phyloP scores from a whole-genome alignment of 2,113 vertebrate genomes.

The Carlito syrichta region DNA sequence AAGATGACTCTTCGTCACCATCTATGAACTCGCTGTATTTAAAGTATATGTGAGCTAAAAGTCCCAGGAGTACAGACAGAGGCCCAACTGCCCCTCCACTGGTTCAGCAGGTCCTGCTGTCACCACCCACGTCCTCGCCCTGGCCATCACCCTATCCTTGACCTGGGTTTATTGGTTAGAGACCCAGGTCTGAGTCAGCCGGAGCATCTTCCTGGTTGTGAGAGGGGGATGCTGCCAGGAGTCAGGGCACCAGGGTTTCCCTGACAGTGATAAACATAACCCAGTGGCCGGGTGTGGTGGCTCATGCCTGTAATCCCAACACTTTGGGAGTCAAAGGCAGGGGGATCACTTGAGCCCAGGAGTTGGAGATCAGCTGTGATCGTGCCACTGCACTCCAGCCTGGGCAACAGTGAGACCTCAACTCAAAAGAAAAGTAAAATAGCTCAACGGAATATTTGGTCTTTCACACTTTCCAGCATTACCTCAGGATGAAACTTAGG shows the following conservation, averaged over 20 bases:
- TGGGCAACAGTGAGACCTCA: no score
- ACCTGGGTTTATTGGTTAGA: background rate
- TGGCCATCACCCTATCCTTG: background rate
- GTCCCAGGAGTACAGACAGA: background rate
- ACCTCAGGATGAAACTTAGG: background rate
- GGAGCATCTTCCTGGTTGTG: background rate
- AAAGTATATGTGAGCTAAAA: background rate
- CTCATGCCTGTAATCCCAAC: no score
- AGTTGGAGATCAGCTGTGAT: no score
- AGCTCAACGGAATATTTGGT: background rate
- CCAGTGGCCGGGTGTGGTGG: no score
- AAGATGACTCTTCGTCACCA: background rate
- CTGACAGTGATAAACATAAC: background rate
- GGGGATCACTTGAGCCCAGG: no score
- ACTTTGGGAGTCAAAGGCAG: no score
- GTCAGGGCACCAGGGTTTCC: background rate
- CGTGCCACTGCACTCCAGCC: no score
- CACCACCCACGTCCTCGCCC: background rate
- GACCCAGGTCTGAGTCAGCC: constrained; percentile 1
- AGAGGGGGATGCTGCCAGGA: background rate
- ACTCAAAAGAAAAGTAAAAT: no score
- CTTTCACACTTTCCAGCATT: background rate
- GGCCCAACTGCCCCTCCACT: background rate
- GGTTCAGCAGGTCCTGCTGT: background rate
- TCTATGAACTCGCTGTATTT: background rate